Evolutionary conservation across 2,888 invertebrate genomes (phyloP).

Genomic region (Busseola fusca): DNA sequence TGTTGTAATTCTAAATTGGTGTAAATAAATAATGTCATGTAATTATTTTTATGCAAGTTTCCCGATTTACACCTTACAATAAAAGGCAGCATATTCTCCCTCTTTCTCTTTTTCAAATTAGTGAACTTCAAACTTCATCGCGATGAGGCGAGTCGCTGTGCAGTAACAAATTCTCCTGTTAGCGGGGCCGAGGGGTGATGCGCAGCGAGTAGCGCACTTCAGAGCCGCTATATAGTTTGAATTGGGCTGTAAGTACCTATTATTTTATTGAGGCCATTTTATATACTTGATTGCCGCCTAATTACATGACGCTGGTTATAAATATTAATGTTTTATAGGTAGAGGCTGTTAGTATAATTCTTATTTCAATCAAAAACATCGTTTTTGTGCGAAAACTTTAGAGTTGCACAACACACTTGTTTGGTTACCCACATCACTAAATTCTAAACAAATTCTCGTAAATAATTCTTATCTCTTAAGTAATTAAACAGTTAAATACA

Average conservation of each 20-base stretch:
- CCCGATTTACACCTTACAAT: neutral
- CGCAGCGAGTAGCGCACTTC: no score
- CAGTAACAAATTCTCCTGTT: no score
- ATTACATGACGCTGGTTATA: neutral
- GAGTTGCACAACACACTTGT: neutral
- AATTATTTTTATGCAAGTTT: no score
- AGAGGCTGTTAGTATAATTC: neutral
- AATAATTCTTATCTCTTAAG: slow-evolving; percentile 36
- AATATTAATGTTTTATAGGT: neutral
- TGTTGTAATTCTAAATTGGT: slow-evolving; percentile 2
- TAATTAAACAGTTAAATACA: slow-evolving; percentile 31
- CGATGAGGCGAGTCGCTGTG: no score
- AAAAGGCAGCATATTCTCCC: neutral
- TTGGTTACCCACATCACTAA: neutral
- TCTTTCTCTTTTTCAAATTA: neutral
- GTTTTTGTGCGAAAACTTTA: neutral
- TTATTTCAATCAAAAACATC: neutral
- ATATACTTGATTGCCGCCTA: neutral
- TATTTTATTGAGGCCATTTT: no score
- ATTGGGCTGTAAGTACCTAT: no score
- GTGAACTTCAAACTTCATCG: no score
- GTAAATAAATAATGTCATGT: neutral
- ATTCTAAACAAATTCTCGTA: neutral
- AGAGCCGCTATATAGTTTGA: no score
- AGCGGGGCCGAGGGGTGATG: no score